A percentile compares a stretch with the other conserved stretches of the same genome.
Conservation (phyloP, 35 echinoderm and acorn worm species). For the Ptychodera flava region DNA sequence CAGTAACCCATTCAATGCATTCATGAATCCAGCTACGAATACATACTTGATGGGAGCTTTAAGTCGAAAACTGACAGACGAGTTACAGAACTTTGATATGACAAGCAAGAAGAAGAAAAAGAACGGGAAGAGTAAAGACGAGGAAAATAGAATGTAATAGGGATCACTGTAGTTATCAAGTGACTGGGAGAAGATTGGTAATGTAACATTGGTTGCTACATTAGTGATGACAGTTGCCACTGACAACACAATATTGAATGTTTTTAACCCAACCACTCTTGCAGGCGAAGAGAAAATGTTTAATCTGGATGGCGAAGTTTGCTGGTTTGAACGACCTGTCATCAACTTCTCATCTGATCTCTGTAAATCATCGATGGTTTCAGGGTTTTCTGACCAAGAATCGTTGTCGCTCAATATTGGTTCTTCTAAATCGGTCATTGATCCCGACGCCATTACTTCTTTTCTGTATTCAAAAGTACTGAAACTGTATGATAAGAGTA, state of each 20-base stretch:
- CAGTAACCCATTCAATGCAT: slow-evolving; percentile 72
- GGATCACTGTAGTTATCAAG: slow-evolving; percentile 54
- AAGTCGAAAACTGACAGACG: slow-evolving; percentile 26
- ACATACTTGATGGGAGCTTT: slow-evolving; percentile 32
- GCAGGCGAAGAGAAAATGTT: too few species aligned
- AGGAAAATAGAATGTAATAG: slow-evolving; percentile 71
- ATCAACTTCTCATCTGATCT: too few species aligned
- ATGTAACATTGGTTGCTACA: slow-evolving; percentile 54
- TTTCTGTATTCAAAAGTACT: too few species aligned
- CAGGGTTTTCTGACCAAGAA: too few species aligned
- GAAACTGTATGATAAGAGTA: too few species aligned
- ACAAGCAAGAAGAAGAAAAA: slow-evolving; percentile 65
- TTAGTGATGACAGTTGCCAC: slow-evolving; percentile 59
- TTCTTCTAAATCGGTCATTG: too few species aligned
- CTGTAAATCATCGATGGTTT: too few species aligned
- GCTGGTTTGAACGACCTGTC: too few species aligned
- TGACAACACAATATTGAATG: slow-evolving; percentile 61
- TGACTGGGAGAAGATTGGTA: slow-evolving; percentile 63
- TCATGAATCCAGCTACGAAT: slow-evolving; percentile 69
- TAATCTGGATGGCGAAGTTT: too few species aligned
- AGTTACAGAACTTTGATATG: slow-evolving; percentile 46
- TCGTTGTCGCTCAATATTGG: too few species aligned
- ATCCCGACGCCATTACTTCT: too few species aligned
- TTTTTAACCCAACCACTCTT: too few species aligned
- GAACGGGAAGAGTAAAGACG: slow-evolving; percentile 60